These are phyloP conservation scores for Drosophila algonquin DNA, from an alignment of 2,888 invertebrate species.

Conservation along the genomic window DNA sequence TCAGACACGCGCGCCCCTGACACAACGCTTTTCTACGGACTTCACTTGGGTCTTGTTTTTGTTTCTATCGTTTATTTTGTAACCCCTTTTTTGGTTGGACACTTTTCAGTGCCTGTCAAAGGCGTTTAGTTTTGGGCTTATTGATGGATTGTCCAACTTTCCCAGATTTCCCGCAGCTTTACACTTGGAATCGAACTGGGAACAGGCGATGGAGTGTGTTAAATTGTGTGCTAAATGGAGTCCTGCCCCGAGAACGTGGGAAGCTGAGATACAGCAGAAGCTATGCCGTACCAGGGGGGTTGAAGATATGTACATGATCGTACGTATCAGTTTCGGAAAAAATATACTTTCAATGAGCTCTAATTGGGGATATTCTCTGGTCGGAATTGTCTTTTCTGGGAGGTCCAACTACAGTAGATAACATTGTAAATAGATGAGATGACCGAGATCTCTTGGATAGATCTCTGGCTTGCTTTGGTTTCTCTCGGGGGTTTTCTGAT, in stretches of 20 bases:
- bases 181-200: constrained; percentile 33
- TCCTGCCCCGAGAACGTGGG: constrained; percentile 47
- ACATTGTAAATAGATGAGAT: neutral
- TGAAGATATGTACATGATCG: neutral
- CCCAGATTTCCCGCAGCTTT: constrained; percentile 12
- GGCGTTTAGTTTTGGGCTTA: constrained; percentile 52
- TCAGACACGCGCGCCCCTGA: constrained; percentile 67
- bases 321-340: no score
- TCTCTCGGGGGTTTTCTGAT: neutral
- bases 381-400: no score
- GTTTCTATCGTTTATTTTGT: constrained; percentile 15
- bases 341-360: no score
- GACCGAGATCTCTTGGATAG: neutral
- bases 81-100: constrained; percentile 16
- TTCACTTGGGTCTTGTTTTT: constrained; percentile 19
- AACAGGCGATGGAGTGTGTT: constrained; percentile 60
- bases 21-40: constrained; percentile 35
- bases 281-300: neutral
- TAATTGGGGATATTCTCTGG: no score
- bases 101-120: constrained; percentile 70
- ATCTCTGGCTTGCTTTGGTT: neutral
- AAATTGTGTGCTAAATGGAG: constrained; percentile 58
- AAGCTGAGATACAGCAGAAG: constrained; percentile 20
- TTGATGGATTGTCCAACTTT: constrained; percentile 42
- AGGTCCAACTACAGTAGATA: no score